Evolutionary conservation across 2,888 invertebrate genomes (phyloP), one percentile per base, ranked within the genome.

Genomic region (Neoitamus cyanurus): DNA sequence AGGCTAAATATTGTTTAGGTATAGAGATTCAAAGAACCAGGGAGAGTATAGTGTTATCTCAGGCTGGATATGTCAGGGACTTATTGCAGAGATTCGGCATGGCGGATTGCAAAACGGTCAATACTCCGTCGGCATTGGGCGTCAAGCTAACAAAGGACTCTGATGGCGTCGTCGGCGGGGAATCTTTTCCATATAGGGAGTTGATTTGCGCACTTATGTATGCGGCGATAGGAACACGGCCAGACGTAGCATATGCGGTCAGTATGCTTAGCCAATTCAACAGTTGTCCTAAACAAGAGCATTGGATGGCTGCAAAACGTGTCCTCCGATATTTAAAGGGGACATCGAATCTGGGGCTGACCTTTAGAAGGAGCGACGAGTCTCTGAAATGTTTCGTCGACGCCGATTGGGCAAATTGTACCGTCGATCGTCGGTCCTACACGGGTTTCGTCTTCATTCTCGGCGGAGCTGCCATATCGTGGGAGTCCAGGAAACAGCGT

Each of bases 261-360:
- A 82, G 85, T 36, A 84, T 75, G 7, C 68, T 88, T 4, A 82
- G 88, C 1, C 86, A 87, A 73, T 88, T 87, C 36, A 83, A 84
- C 13, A 85, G 85, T 30, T 85, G 86, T n/a, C 86, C 86, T 84
- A 75, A 77, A 9, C 46, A 86, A 36, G 7, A 13, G 2, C 87
- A 88, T 83, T 89, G 89, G 88, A 86, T 82, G 13, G 88, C 88
- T 1, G 88, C 88, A 0, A 88, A 89, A 78, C 84, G 88, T 2
- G 87, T 89, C 0, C 83, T 90, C 3, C 85, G 88, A 2, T 90
- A 90, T 75, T 70, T 89, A 13, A 87, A 87, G 80, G 87, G 86
- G 20, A 89, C 88, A 1, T 78, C 77, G 2, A 73, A 88, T 68
- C 31, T 87, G 5, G 87, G 88, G 31, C 80, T 90, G 5, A 20